Base-by-base conservation (phyloP, 2,113 vertebrate genomes). In the Fregata magnificens region DNA sequence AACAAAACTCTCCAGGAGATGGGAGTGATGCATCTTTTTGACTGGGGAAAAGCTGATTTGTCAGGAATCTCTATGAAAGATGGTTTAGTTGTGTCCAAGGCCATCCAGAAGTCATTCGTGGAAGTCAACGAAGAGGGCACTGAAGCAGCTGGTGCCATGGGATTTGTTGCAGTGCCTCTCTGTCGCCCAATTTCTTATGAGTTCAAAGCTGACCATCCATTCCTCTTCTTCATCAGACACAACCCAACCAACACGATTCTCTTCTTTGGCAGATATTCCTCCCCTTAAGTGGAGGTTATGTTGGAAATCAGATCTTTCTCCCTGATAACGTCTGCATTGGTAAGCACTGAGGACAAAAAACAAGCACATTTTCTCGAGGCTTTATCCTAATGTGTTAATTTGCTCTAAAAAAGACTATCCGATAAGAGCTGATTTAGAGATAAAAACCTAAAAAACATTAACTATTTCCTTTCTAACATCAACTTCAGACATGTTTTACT, bases 71-170 rank as follows among this genome's bases (percentile, higher is more conserved):
- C 97, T 62, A 40, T 6, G 3, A 96, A 95, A 74, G 93, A 93
- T 13, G 96, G 96, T 36, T 87, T 98, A 10, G 97, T 84, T 44
- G 26, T 98, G 17, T 98, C 98, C 11, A 96, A 98, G 28, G 82
- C 97, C 47, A 86, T 96, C 59, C 98, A 98, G 87, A 98, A 98
- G 44, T 97, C 98, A 5, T 97, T 91, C 0, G 15, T 98, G 50
- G 98, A 98, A 73, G 97, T 98, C 10, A 97, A 93, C 0, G 98
- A 98, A 90, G 98, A 98, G 8, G 98, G 98, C 36, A 98, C 97
- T 0, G 97, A 98, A 91, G 98, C 98, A 9, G 31, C 28, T 1
- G 81, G 89, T 49, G 62, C 92, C 65, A 92, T 72, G 4, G 97
- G 80, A 21, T n/a, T 58, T 40, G 67, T 91, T 61, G 61, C 86